These are phyloP conservation scores for Choloepus didactylus DNA, from an alignment of 2,797 vertebrate species.

Conservation along the genomic window DNA sequence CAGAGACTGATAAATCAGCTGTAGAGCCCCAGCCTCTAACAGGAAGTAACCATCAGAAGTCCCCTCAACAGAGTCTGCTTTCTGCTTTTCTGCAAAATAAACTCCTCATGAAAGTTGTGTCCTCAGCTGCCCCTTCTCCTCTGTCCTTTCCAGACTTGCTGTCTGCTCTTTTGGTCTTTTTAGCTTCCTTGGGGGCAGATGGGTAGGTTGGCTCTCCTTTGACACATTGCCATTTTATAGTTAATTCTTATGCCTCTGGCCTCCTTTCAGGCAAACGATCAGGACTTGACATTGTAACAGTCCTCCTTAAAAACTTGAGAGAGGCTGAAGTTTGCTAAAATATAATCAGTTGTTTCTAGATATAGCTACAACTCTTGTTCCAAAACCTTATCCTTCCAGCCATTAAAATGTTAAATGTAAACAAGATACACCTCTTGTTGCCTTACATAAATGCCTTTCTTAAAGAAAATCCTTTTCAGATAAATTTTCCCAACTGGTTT, in stretches of 20 bases:
- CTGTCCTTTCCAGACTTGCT: conserved; percentile 53
- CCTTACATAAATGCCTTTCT: conserved; percentile 56
- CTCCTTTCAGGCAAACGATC: conserved; percentile 57
- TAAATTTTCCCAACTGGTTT: not conserved
- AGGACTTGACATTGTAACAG: conserved; percentile 64
- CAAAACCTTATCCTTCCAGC: conserved; percentile 43
- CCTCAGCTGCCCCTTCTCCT: not conserved
- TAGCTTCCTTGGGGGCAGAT: not conserved
- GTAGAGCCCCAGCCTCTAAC: not conserved
- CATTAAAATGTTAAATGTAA: conserved; percentile 72
- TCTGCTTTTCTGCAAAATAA: not conserved
- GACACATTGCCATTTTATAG: conserved; percentile 23
- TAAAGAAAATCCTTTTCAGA: not conserved
- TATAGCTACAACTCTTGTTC: conserved; percentile 41
- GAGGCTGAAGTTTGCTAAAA: conserved; percentile 55
- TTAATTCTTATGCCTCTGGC: conserved; percentile 23
- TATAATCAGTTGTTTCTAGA: conserved; percentile 44
- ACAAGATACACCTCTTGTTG: conserved; percentile 6
- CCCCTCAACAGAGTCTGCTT: not conserved
- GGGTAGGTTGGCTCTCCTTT: not conserved
- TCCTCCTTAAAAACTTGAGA: conserved; percentile 21
- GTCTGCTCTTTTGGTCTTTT: not conserved
- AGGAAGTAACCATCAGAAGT: not conserved
- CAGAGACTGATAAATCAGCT: not conserved
- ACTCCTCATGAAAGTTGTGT: conserved; percentile 13